Evolutionary conservation across 2,797 vertebrate genomes (phyloP), one percentile per base, ranked within the genome.

Genomic region (Neosalanx taihuensis): DNA sequence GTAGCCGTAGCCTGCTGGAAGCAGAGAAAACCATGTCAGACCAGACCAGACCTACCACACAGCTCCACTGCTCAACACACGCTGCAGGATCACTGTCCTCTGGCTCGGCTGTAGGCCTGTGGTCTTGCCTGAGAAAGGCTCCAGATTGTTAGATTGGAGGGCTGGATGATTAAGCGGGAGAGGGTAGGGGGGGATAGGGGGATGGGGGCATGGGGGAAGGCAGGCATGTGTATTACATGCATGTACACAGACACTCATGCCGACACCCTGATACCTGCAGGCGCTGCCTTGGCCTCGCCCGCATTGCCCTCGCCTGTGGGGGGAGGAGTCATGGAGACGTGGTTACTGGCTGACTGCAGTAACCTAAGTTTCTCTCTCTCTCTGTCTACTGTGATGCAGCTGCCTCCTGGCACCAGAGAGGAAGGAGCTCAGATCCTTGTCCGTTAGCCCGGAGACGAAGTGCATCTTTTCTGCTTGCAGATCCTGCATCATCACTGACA

Each of bases 1-100:
- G 60, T 89, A 92, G 31, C 88, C 88, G 49, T 90, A 92, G 76
- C 91, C 92, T 93, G 84, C 9, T 2, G 72, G 83, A 64, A 87
- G 20, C 69, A 72, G 18, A 5, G 0, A 6, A 5, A 1, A 9
- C 9, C 1, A 51, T 63, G 20, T 59, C 4, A 62, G 46, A 18
- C 41, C 13, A 46, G 41, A 53, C 23, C 23, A 4, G 33, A 33
- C 9, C 12, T 46, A 9, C 41, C 13, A 46, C 46, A 12, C 31
- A 72, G 26, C 23, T 9, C 4, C 29, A 30, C 61, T 20, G 26
- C 61, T 7, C 3, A 17, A 67, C 64, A n/a, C 26, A 29, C 1
- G 9, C 4, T 18, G 30, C 4, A 58, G 35, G 10, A 2, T n/a
- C 18, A 9, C 29, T 58, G 18, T 51, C 41, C 9, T 20, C 26